Evolutionary conservation across 2,113 vertebrate genomes (phyloP).

Genomic region (Cichladusa arquata): DNA sequence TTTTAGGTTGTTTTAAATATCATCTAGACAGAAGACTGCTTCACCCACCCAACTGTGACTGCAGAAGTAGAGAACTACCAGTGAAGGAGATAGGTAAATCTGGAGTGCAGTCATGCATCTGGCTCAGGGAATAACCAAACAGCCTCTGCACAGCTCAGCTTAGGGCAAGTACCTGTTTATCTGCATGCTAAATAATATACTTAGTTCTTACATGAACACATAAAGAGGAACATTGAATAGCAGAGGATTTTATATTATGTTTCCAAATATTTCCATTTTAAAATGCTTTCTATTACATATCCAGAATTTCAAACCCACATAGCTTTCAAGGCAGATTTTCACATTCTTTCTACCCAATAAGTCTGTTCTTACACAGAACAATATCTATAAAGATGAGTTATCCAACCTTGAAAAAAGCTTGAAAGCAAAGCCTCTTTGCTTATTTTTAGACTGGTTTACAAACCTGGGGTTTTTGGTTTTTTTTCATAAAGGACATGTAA

Average conservation of each 20-base stretch:
- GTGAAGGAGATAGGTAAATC: not conserved
- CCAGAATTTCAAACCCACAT: not conserved
- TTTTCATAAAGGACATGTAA: not conserved
- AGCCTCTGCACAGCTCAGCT: not conserved
- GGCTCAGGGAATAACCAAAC: not conserved
- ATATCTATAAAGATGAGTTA: not conserved
- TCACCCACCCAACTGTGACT: not conserved
- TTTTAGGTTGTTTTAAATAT: not conserved
- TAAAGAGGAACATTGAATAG: not conserved
- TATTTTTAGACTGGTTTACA: not conserved
- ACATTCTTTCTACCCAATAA: not conserved
- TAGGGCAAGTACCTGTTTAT: not conserved
- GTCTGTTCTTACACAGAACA: not conserved
- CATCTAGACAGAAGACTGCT: not conserved
- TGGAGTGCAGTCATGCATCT: not conserved
- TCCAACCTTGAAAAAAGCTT: not conserved
- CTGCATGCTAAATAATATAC: not conserved
- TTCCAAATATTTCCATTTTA: not conserved
- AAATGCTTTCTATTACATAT: not conserved
- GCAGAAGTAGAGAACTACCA: not conserved
- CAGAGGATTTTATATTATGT: not conserved
- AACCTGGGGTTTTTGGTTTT: not conserved
- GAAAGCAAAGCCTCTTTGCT: not conserved
- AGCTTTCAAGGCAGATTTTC: not conserved
- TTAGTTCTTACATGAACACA: not conserved